Evolutionary conservation across 2,888 invertebrate genomes (phyloP).

Genomic region (Scotopteryx bipunctaria): DNA sequence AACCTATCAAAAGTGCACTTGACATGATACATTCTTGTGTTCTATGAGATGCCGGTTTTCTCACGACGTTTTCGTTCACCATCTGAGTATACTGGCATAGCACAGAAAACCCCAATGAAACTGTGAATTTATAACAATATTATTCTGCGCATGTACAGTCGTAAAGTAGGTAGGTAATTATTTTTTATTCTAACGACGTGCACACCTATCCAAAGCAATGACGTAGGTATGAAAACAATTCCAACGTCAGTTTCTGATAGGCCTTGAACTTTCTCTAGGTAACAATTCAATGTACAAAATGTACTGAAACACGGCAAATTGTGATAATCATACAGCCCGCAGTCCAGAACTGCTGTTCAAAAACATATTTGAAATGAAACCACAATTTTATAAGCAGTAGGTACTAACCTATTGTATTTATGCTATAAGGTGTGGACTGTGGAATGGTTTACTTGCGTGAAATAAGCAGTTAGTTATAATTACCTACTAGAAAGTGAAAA

Average conservation of each 20-base stretch:
- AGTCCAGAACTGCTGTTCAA: slow-evolving; percentile 46
- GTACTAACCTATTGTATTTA: not conserved
- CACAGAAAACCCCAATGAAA: not conserved
- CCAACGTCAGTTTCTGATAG: not conserved
- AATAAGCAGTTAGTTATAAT: not conserved
- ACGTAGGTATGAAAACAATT: not conserved
- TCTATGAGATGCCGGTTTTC: too few relatives aligned
- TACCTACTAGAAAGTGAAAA: not conserved
- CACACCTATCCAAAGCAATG: not conserved
- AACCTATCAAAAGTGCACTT: too few relatives aligned
- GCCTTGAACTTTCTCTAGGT: slow-evolving; percentile 19
- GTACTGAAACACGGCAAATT: slow-evolving; percentile 28
- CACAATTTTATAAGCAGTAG: not conserved
- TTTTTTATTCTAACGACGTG: not conserved
- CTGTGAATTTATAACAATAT: not conserved
- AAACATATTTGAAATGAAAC: slow-evolving; percentile 40
- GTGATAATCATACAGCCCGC: slow-evolving; percentile 33
- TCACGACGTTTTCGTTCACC: not conserved
- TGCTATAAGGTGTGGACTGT: not conserved
- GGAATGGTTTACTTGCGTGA: slow-evolving; percentile 1
- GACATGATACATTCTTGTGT: too few relatives aligned
- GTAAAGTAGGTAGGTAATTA: slow-evolving; percentile 2
- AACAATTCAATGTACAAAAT: slow-evolving; percentile 20
- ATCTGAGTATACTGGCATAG: not conserved
- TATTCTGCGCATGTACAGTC: not conserved